Conservation (phyloP, 2,113 vertebrate species). For the Tapirus terrestris region DNA sequence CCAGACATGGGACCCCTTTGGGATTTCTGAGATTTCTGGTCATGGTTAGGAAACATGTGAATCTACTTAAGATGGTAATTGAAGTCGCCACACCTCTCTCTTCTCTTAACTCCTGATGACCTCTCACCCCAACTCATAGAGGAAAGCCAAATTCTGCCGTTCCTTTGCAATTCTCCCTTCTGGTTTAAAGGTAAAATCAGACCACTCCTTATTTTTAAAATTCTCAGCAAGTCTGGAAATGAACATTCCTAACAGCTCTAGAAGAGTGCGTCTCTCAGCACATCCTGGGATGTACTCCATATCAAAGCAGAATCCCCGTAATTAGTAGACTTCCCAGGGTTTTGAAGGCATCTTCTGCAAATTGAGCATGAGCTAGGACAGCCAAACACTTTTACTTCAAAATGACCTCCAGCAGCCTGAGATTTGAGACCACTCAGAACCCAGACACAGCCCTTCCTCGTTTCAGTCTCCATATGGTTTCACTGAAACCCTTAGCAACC, state of each 20-base stretch:
- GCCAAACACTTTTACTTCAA: not conserved
- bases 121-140: not conserved
- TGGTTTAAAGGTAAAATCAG: conserved; percentile 49
- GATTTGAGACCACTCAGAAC: not conserved
- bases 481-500: conserved; percentile 47
- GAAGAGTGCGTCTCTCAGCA: not conserved
- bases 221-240: not conserved
- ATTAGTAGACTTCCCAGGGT: not conserved
- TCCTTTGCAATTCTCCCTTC: not conserved
- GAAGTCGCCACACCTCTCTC: not conserved
- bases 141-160: not conserved
- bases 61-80: not conserved
- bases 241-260: not conserved
- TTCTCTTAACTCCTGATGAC: not conserved
- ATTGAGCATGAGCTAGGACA: not conserved
- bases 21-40: not conserved
- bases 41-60: not conserved
- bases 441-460: not conserved
- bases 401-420: not conserved
- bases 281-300: not conserved
- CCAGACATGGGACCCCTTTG: not conserved
- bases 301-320: conserved; percentile 16
- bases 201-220: conserved; percentile 40
- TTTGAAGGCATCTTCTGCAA: conserved; percentile 39
- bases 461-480: not conserved